A percentile compares a stretch with the other conserved stretches of the same genome.
phyloP scores from a whole-genome alignment of 2,797 vertebrate genomes.

The Leuciscus waleckii region DNA sequence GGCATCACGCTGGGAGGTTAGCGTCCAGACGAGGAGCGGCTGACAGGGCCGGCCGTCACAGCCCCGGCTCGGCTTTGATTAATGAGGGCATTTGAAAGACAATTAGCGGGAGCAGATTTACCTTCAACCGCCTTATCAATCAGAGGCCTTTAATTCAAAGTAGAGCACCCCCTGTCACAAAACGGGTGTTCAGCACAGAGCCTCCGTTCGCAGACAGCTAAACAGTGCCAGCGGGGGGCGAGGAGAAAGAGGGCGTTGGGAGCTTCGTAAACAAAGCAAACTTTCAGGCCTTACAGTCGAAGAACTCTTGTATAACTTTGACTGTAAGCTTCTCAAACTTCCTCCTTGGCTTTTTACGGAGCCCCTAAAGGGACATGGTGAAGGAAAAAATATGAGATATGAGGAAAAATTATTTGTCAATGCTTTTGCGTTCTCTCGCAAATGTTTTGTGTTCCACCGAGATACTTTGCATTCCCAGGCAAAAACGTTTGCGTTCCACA shows the following conservation, averaged over 20 bases:
- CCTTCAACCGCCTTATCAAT: constrained; percentile 95
- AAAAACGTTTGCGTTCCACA: too few species aligned
- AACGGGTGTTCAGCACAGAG: constrained; percentile 78
- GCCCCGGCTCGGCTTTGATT: constrained; percentile 85
- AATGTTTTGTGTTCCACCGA: background rate
- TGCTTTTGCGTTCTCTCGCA: background rate
- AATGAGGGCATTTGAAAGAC: constrained; percentile 99
- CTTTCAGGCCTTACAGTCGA: constrained; percentile 9
- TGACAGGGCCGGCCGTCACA: constrained; percentile 88
- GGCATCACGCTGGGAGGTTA: constrained; percentile 89
- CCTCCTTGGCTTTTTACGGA: constrained; percentile 8
- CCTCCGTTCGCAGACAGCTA: constrained; percentile 73
- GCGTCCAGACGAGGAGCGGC: constrained; percentile 80
- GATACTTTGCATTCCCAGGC: too few species aligned
- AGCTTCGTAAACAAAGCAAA: constrained; percentile 51
- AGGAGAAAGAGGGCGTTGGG: constrained; percentile 20
- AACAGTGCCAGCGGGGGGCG: constrained; percentile 65
- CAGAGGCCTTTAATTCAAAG: constrained; percentile 90
- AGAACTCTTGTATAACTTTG: constrained; percentile 17
- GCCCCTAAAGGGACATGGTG: background rate
- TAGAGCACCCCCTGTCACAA: constrained; percentile 75
- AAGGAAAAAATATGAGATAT: background rate
- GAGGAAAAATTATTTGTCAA: background rate
- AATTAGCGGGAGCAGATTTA: constrained; percentile 96
- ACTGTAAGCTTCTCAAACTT: constrained; percentile 15